Base-by-base conservation (phyloP, 2,888 invertebrate species). In the Napeogenes inachia region DNA sequence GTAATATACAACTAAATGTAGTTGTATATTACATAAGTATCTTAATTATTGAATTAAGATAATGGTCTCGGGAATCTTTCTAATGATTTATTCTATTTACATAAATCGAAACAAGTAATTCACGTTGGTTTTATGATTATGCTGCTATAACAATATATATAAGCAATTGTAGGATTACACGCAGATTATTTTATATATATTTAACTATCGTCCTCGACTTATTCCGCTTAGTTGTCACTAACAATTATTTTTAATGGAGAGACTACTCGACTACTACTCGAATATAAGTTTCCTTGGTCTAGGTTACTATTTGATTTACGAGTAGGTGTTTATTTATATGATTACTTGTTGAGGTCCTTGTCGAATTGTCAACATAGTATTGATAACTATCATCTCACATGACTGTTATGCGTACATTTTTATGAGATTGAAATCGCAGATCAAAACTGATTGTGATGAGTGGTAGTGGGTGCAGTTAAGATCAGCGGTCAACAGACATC, bases 331-430 rank as follows among this genome's bases (percentile, higher is more conserved):
- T 57, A 53, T 13, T 61, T 56, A 50, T 47, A 30, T 42, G 47
- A 45, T 50, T 57, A 30, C 56, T 59, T 42, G 54, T 68, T 64
- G 61, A 46, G 46, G 54, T 62, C 60, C 63, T 57, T 65, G 62
- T 59, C 35, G 38, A 56, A 54, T 60, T 46, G 62, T 13, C 42
- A 6, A 30, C 59, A 30, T 42, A 53, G 60, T 57, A 35, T 61
- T 63, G 59, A 66, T 56, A 57, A 63, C 59, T 68, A 66, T 67
- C 71, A 73, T 71, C 77, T 81, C 79, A 79, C 78, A 79, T 80
- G 79, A 79, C 67, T 62, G 46, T 21, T 59, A 45, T 56, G 57
- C 46, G 62, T 57, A 64, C 46, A 57, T 72, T 69, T 69, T 68
- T 58, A 61, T 71, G 62, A 66, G 66, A 67, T 70, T 69, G 71